These are phyloP conservation scores for Lucilia cuprina DNA, from an alignment of 1,140 invertebrate species.

Conservation along the genomic window DNA sequence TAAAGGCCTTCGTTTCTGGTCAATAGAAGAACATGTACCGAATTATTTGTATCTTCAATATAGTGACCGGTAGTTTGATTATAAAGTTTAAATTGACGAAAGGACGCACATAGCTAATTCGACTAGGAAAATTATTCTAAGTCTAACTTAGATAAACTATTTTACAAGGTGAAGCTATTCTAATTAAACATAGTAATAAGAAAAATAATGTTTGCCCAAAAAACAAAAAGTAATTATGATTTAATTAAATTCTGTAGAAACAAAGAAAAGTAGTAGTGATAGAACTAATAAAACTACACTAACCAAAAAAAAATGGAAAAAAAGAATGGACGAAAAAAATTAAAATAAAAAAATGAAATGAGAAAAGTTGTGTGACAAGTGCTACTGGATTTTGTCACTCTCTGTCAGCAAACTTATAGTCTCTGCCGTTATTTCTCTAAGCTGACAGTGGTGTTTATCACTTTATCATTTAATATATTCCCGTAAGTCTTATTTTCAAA, in stretches of 20 bases:
- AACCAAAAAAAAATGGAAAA: background rate
- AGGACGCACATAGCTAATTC: too few species aligned
- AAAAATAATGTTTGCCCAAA: background rate
- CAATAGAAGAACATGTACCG: too few species aligned
- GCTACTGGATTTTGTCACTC: background rate
- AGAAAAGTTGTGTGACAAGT: background rate
- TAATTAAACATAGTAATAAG: background rate
- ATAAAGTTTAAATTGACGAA: too few species aligned
- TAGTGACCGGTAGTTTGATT: too few species aligned
- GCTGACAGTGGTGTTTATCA: background rate
- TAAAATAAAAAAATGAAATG: background rate
- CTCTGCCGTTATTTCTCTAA: background rate
- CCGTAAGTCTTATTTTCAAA: slow-evolving; percentile 1
- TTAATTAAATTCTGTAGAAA: slow-evolving; percentile 1
- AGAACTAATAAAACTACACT: background rate
- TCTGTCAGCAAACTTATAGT: background rate
- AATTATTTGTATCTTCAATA: too few species aligned
- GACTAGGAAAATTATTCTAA: too few species aligned
- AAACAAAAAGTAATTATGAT: background rate
- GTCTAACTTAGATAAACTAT: background rate
- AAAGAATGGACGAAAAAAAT: background rate
- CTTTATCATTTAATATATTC: slow-evolving; percentile 8
- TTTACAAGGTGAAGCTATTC: background rate
- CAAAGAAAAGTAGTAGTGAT: background rate
- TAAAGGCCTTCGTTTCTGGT: too few species aligned